Evolutionary conservation across 2,797 vertebrate species (phyloP), one percentile per base, ranked within the genome.

Genomic region (Anomalospiza imberbis): DNA sequence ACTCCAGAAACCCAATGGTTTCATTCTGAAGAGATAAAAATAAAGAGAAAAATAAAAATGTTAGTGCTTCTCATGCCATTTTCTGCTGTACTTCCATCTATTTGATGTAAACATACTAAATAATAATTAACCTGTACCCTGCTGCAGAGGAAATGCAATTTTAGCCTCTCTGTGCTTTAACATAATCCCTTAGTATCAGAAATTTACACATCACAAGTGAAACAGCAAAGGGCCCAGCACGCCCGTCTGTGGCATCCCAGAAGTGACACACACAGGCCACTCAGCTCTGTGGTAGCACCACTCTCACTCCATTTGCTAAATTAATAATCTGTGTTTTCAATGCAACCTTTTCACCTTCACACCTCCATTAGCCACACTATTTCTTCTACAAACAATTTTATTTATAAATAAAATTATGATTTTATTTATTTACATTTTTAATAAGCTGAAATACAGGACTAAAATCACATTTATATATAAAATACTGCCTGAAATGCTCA

Each of bases 401-500:
- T 12, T 77, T 51, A 34, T 34, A 34, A 34, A 34, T 34, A 34
- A 34, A 34, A 34, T 34, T 34, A 34, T 34, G 34, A 34, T 34
- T 34, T 34, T 7, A 34, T 34, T 34, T 34, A 34, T 34, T 34
- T 34, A 34, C 34, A 34, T 34, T 34, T 34, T 34, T 34, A 34
- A 34, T 28, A 44, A 91, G 26, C 36, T 54, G 42, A 22, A 91
- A 48, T 1, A 3, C 1, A 44, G 20, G 11, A 48, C n/a, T 83
- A 25, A 83, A 57, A 21, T 7, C 50, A 24, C 5, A 19, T 26
- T 36, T 20, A 15, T 13, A 26, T 3, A 34, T 2, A 40, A 72
- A 72, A 44, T 1, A 54, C 2, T 42, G 6, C n/a, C 55, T 5
- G 7, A 66, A 61, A 62, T 0, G 17, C 28, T 34, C n/a, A 5